Evolutionary conservation across 2,888 invertebrate genomes (phyloP), one percentile per base, ranked within the genome.

Genomic region (Tortrix viridana): DNA sequence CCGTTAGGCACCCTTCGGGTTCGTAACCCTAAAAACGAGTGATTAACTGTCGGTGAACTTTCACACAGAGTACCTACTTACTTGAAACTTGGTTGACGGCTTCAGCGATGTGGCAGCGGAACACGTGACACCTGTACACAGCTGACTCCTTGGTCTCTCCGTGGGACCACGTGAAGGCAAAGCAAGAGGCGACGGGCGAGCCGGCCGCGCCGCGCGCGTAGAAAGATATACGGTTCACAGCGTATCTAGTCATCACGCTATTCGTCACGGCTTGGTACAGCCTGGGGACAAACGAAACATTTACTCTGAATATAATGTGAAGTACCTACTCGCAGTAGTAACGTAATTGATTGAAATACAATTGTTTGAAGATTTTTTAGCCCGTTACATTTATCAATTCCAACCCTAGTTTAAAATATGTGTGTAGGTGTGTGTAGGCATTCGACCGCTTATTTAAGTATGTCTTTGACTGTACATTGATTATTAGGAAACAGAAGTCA

Each of bases 101-200:
- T 84, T 98, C 98, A 26, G 97, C 96, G 80, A 97, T 96, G 83
- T 98, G 97, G 88, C 98, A 99, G 64, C 98, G 95, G 91, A 99
- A 99, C 52, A 98, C 98, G 91, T 99, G 99, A 92, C 99, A 99
- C 86, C 98, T 97, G 86, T 98, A 98, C 67, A 98, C 95, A 50
- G 97, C 96, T 1, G 96, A 95, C 86, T 97, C 97, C 72, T 95
- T 94, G 37, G 96, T 96, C 75, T 97, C 97, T 0, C 98, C 98
- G 81, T 98, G 98, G 52, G 98, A 96, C 95, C 98, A 98, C 0
- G 99, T 99, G 89, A 99, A 99, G 7, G 99, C 99, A 92, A 99
- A 99, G 88, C 99, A 99, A n/a, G 97, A 95, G 0, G 96, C 95
- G 75, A 98, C 98, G 0, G 94, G 93, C 19, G 96, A 95, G 50